Percentiles rank a stretch among this genome's conserved stretches.
Evolutionary conservation across 2,797 vertebrate species (phyloP).

Genomic region (Urosaurus nigricauda): DNA sequence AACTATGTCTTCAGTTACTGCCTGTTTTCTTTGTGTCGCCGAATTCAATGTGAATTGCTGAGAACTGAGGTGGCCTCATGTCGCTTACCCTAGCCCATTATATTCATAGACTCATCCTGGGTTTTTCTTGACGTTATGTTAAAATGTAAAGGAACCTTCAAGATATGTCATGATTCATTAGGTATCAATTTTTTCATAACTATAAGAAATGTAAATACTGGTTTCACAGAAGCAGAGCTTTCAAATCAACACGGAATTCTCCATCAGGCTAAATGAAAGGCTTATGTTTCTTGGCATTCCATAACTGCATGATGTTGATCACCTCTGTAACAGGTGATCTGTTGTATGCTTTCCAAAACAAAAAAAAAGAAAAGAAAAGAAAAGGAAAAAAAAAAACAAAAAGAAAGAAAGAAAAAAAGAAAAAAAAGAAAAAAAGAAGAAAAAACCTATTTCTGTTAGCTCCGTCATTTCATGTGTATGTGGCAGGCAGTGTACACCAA

Average conservation of each 20-base stretch:
- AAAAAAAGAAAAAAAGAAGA: background rate
- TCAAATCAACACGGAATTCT: background rate
- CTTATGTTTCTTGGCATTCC: background rate
- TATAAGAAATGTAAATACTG: background rate
- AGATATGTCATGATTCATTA: background rate
- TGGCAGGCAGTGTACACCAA: too few species aligned
- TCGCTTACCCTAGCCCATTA: background rate
- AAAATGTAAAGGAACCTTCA: background rate
- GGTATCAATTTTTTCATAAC: background rate
- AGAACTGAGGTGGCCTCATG: background rate
- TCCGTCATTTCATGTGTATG: too few species aligned
- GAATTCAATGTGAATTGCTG: background rate
- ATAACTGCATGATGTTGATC: too few species aligned
- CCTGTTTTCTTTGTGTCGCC: too few species aligned
- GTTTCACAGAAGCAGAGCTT: background rate
- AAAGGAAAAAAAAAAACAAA: too few species aligned
- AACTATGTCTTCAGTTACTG: background rate
- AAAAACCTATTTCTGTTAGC: too few species aligned
- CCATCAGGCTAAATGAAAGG: background rate
- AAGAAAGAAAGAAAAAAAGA: too few species aligned
- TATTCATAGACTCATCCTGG: background rate
- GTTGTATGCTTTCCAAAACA: background rate
- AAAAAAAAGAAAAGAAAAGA: too few species aligned
- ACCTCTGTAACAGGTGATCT: too few species aligned
- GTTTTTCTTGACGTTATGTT: background rate